Evolutionary conservation across 2,888 invertebrate species (phyloP).

Genomic region (Ormyrus pomaceus): DNA sequence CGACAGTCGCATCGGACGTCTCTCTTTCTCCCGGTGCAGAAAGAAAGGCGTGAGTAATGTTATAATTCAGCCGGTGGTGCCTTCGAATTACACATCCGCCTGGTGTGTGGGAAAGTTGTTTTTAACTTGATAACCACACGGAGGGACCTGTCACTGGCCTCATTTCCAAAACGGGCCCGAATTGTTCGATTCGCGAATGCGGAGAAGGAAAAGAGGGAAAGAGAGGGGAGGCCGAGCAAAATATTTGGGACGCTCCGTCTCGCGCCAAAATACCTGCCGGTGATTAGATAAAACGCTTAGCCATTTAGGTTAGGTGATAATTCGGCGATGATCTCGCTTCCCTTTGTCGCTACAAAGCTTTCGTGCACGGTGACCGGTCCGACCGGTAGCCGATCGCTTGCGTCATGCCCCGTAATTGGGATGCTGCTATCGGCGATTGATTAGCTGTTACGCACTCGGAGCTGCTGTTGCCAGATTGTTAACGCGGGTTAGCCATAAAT

Average conservation of each 20-base stretch:
- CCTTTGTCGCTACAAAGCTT: no score
- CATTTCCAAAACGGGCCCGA: neutral
- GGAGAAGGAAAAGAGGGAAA: no score
- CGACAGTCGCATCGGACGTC: no score
- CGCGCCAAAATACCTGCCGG: no score
- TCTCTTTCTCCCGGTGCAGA: no score
- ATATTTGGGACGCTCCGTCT: no score
- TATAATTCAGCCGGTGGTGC: neutral
- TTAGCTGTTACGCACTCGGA: no score
- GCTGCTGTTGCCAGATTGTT: no score
- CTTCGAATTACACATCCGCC: slow-evolving; percentile 4
- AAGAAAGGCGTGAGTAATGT: neutral
- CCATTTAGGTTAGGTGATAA: slow-evolving; percentile 23
- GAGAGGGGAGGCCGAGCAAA: no score
- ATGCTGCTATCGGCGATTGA: neutral
- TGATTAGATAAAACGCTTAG: slow-evolving; percentile 13
- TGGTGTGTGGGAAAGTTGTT: slow-evolving; percentile 24
- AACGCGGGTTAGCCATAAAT: no score
- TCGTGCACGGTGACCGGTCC: slow-evolving; percentile 8
- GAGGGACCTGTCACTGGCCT: slow-evolving; percentile 2
- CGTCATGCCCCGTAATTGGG: neutral
- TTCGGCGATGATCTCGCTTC: neutral
- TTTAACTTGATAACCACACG: neutral
- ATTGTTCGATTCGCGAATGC: neutral
- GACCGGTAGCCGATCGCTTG: slow-evolving; percentile 17